These are phyloP conservation scores for Engraulis encrasicolus DNA, from an alignment of 2,113 vertebrate genomes.

Conservation along the genomic window DNA sequence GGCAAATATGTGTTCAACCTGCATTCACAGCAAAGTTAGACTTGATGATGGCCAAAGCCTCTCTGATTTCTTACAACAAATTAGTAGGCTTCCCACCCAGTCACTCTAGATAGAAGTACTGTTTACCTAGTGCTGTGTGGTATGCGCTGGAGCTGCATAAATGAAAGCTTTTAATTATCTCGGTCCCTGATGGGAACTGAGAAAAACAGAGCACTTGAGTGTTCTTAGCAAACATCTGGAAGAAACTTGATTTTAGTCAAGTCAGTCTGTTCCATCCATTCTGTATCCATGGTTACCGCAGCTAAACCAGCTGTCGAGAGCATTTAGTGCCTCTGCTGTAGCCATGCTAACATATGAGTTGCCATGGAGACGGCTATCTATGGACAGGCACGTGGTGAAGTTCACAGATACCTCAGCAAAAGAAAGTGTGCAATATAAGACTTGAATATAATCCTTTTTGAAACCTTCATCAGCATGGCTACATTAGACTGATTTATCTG, in stretches of 20 bases:
- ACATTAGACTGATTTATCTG: too few relatives aligned
- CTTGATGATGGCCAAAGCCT: background rate
- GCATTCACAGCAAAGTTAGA: background rate
- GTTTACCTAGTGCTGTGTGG: background rate
- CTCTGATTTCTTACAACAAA: background rate
- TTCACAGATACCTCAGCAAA: background rate
- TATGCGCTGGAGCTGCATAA: background rate
- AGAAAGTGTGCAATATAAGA: too few relatives aligned
- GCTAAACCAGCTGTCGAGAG: background rate
- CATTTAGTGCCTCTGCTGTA: background rate
- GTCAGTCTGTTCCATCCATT: background rate
- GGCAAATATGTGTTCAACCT: background rate
- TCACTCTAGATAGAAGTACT: background rate
- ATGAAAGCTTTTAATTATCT: background rate
- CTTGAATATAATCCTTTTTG: background rate
- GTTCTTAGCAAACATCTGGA: background rate
- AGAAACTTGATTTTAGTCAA: background rate
- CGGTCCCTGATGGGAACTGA: background rate
- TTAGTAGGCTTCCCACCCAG: background rate
- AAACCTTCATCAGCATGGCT: background rate
- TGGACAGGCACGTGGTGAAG: background rate
- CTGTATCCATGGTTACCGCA: constrained; percentile 18
- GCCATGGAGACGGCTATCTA: background rate
- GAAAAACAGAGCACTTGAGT: background rate
- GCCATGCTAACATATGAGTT: background rate